Conservation (phyloP, 2,888 invertebrate species). For the Alentia gelatinosa region DNA sequence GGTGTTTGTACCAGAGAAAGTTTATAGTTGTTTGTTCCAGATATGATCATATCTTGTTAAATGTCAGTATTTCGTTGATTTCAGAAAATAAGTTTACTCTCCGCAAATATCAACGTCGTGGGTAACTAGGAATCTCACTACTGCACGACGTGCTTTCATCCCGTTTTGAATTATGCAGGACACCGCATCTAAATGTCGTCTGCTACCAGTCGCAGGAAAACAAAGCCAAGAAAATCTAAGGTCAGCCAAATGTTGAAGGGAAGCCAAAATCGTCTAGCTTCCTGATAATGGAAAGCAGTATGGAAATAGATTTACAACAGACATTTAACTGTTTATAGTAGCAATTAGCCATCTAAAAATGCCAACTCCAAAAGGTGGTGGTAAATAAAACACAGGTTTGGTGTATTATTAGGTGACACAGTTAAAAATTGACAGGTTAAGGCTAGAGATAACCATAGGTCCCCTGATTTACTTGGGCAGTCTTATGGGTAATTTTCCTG, state of each 20-base stretch:
- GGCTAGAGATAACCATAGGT: neutral
- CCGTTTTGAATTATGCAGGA: neutral
- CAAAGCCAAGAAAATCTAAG: neutral
- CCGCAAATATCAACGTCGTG: too few relatives aligned
- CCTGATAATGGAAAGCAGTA: neutral
- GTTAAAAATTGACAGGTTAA: neutral
- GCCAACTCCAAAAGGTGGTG: neutral
- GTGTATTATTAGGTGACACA: neutral
- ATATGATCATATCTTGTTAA: too few relatives aligned
- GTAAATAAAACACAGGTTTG: neutral
- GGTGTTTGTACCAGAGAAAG: too few relatives aligned
- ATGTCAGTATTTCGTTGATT: too few relatives aligned
- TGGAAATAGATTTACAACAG: neutral
- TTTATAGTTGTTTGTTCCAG: too few relatives aligned
- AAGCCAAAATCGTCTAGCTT: neutral
- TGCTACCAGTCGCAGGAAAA: neutral
- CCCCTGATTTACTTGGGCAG: neutral
- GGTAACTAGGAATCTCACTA: neutral
- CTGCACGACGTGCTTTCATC: neutral
- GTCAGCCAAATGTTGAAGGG: neutral
- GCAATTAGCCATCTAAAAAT: neutral
- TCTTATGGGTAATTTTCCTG: too few relatives aligned
- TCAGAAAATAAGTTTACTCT: too few relatives aligned
- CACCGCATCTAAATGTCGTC: slow-evolving; percentile 1
- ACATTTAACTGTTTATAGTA: neutral